Conservation (phyloP, 2,888 invertebrate genomes). For the Pandemis cinnamomeana region DNA sequence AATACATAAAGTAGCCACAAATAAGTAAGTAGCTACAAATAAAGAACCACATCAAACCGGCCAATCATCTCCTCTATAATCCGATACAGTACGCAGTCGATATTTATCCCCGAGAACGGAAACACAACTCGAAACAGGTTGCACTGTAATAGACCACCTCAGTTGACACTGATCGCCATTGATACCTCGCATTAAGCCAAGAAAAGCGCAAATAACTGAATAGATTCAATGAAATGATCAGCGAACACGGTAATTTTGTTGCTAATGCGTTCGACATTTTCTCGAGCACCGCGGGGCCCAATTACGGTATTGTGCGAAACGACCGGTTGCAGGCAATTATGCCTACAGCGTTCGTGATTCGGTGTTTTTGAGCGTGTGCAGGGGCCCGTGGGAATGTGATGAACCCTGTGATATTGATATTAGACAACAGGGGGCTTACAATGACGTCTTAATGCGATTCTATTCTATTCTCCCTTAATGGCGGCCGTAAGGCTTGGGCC, state of each 20-base stretch:
- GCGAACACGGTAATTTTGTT: conserved; percentile 34
- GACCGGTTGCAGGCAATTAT: conserved; percentile 49
- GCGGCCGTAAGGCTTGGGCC: too few relatives aligned
- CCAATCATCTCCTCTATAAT: conserved; percentile 2
- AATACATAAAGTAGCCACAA: too few relatives aligned
- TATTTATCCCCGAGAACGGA: conserved; percentile 2
- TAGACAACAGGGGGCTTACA: not conserved
- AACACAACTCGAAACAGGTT: conserved; percentile 15
- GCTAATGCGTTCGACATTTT: conserved; percentile 43
- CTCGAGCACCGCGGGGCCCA: conserved; percentile 48
- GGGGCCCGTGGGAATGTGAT: conserved; percentile 25
- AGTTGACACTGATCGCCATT: conserved; percentile 20
- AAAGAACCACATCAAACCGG: not conserved
- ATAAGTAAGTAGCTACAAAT: not conserved
- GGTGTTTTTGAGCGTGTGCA: conserved; percentile 40
- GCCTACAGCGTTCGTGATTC: conserved; percentile 45
- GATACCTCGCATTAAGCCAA: conserved; percentile 30
- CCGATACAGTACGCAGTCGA: not conserved
- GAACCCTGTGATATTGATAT: not conserved
- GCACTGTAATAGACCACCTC: conserved; percentile 13
- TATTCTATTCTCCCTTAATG: too few relatives aligned
- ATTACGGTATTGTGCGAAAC: conserved; percentile 62
- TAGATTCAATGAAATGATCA: conserved; percentile 32
- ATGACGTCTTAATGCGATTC: too few relatives aligned
- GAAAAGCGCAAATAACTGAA: conserved; percentile 31